Conservation (phyloP, 2,113 vertebrate species). For the Notarius lentiginosus region DNA sequence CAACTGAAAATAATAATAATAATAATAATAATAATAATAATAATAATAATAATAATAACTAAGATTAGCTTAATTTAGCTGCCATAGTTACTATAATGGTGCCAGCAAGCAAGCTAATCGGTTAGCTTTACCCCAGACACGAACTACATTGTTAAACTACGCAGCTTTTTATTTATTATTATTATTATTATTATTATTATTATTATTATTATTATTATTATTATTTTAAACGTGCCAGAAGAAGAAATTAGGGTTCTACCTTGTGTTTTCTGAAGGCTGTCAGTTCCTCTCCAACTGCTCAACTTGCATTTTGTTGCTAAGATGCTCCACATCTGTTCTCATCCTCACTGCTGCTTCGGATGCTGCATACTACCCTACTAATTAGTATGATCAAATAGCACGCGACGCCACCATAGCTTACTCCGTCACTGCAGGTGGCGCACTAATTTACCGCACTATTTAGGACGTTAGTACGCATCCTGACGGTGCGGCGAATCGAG, state of each 20-base stretch:
- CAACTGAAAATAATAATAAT: not conserved
- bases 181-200: not conserved
- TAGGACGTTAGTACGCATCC: not conserved
- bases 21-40: too few species aligned
- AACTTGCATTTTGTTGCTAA: not conserved
- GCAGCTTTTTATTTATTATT: not conserved
- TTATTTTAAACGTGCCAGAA: not conserved
- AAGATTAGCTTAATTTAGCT: not conserved
- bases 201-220: not conserved
- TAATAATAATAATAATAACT: not conserved
- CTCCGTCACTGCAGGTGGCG: not conserved
- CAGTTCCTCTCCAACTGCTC: not conserved
- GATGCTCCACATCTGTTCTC: conserved; percentile 4
- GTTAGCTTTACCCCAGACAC: not conserved
- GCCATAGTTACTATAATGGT: not conserved
- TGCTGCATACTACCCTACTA: not conserved
- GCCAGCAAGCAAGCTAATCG: not conserved
- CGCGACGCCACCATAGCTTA: not conserved
- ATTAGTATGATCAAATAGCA: not conserved
- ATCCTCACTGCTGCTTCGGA: not conserved
- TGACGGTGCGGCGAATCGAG: not conserved
- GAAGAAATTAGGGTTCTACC: not conserved
- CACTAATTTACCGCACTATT: not conserved
- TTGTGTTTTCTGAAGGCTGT: not conserved
- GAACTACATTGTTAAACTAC: not conserved